Base-by-base conservation (phyloP, 2,888 invertebrate species). In the Pristionchus entomophagus region DNA sequence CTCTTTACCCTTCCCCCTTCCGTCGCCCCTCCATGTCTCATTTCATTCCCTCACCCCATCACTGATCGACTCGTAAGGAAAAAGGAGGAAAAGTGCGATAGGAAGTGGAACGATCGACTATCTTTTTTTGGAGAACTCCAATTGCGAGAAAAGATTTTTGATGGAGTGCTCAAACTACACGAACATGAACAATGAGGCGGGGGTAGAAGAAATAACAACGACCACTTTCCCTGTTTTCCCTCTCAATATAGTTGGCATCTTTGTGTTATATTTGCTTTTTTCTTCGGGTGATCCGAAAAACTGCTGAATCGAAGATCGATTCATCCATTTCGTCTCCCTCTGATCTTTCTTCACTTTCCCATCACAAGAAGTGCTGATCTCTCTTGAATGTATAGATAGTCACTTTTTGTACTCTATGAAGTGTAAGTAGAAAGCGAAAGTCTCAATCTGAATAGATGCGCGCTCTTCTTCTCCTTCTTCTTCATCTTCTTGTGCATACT, bases 371-470 rank as follows among this genome's bases (percentile, higher is more conserved):
- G 73, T 73, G 73, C 73, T 73, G 73, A 73, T 73, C 73, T 17
- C 73, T 73, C 73, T 10, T 73, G 41, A 73, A 10, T 73, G 73
- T 45, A 73, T 73, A n/a, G 17, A 17, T 56, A 73, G 73, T 73
- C 65, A 69, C 65, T 69, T 73, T 73, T 73, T 73, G 73, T 41
- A 73, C 73, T 73, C 73, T 73, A 41, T 41, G 73, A 73, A 73
- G 73, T 73, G 73, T 73, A 73, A 73, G 73, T 73, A 73, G 73
- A 73, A 73, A 73, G 73, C 26, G 73, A 73, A 73, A 73, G 73
- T 73, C 41, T 38, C 41, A 45, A 69, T 69, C 65, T 69, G 65
- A 69, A 73, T 73, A 73, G 73, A 73, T 41, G 22, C 45, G 26
- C 73, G 5, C 8, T 45, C 45, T 10, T 19, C n/a, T 26, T 45